Base-by-base conservation (phyloP, 2,113 vertebrate species). In the Strigops habroptila region DNA sequence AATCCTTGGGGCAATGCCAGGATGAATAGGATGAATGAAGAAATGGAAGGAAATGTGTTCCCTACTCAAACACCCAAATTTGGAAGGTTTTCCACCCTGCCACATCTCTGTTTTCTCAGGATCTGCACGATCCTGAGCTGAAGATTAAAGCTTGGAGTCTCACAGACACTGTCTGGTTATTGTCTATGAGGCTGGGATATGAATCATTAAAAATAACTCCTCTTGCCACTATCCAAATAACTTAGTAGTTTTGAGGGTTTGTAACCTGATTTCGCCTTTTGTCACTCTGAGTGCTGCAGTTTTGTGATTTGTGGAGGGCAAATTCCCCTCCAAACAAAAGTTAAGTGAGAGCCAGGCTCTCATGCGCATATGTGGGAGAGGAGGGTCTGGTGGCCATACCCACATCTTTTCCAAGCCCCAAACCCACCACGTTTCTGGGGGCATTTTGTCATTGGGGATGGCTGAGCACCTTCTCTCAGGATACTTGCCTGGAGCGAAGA, bases 171-270 rank as follows among this genome's bases (percentile, higher is more conserved):
- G 31, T 93, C 37, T 90, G 60, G 41, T 94, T 91, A 76, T 76
- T 88, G 39, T 88, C 31, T 37, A 15, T 73, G 46, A 88, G 31
- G 7, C 41, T 79, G 79, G 63, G 64, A 83, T 0, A 0, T 77
- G 44, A 76, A 86, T 73, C 19, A 77, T 83, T 93, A 80, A 80
- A 94, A 91, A 88, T 86, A 96, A 82, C 59, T 95, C 19, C 44
- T 83, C 51, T 86, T 93, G 57, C 57, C 69, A 64, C 65, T 82
- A 65, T 78, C 57, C 86, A 85, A 62, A 65, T 89, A 93, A 59
- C 86, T 93, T 53, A 49, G 44, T 69, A 76, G 49, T 28, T 48
- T 13, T 96, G 91, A 96, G 46, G 79, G 90, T 76, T 57, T 69
- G 49, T 79, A 89, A 92, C 63, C 65, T 15, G 1, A 30, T 62